Percentiles rank a stretch among this genome's conserved stretches.
Evolutionary conservation across 2,113 vertebrate genomes (phyloP).

Genomic region (Helogale parvula): DNA sequence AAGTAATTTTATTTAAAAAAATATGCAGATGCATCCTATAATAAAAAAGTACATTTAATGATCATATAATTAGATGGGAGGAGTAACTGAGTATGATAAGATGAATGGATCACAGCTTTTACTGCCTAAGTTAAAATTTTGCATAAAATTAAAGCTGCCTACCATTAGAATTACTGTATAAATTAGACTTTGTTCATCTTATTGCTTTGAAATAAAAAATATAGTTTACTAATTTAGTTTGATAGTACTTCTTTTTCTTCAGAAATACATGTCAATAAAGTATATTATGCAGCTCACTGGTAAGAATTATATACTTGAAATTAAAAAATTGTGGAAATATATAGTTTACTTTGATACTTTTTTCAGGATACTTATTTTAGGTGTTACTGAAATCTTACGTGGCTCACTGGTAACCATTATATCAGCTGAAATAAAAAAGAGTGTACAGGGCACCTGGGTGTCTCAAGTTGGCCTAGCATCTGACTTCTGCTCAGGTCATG

Average conservation of each 20-base stretch:
- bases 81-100: constrained; percentile 51
- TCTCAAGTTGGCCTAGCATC: too few species aligned
- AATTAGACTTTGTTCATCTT: constrained; percentile 34
- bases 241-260: neutral
- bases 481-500: too few species aligned
- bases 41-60: constrained; percentile 66
- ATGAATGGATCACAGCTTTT: constrained; percentile 64
- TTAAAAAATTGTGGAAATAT: constrained; percentile 52
- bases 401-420: neutral
- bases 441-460: neutral
- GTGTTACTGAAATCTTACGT: neutral
- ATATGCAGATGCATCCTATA: constrained; percentile 44
- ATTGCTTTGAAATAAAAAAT: constrained; percentile 50
- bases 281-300: neutral
- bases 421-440: constrained; percentile 51
- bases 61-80: constrained; percentile 74
- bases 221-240: constrained; percentile 56
- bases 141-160: constrained; percentile 46
- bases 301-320: constrained; percentile 16
- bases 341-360: constrained; percentile 15
- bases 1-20: constrained; percentile 70
- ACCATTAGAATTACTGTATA: neutral
- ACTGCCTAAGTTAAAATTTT: constrained; percentile 61
- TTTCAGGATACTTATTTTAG: constrained; percentile 18
- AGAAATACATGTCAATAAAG: neutral